A percentile compares a stretch with the other conserved stretches of the same genome.
Evolutionary conservation across 2,797 vertebrate species (phyloP).

Genomic region (Neoniphon sammara): DNA sequence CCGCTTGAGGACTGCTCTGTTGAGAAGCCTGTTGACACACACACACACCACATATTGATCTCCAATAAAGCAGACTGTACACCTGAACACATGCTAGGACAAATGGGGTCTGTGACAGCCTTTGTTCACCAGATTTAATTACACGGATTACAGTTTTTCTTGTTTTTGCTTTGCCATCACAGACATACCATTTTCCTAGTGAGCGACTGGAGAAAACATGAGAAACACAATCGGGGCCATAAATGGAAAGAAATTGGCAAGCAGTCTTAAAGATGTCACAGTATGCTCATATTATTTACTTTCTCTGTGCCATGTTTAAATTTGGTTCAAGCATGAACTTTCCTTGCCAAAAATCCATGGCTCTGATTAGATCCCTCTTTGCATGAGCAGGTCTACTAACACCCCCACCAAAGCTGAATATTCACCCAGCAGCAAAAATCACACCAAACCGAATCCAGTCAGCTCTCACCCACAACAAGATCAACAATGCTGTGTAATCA

Average conservation of each 20-base stretch:
- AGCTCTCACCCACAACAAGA: constrained; percentile 57
- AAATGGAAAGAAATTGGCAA: constrained; percentile 44
- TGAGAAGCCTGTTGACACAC: constrained; percentile 88
- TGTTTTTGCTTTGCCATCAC: constrained; percentile 14
- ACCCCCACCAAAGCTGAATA: constrained; percentile 65
- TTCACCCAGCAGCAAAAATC: constrained; percentile 54
- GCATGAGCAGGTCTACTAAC: constrained; percentile 31
- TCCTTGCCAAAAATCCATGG: constrained; percentile 40
- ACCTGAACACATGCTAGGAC: constrained; percentile 13
- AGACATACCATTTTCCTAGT: constrained; percentile 21
- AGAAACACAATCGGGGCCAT: constrained; percentile 55
- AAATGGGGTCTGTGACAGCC: constrained; percentile 20
- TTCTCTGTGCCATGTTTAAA: neutral
- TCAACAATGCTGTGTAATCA: constrained; percentile 69
- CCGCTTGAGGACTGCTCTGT: constrained; percentile 93
- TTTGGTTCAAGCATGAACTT: constrained; percentile 17
- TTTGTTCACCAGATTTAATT: constrained; percentile 16
- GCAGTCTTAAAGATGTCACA: constrained; percentile 1
- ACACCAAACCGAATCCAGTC: constrained; percentile 29
- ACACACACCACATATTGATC: constrained; percentile 26
- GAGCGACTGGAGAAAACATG: constrained; percentile 3
- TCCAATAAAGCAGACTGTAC: constrained; percentile 1
- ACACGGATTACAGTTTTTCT: neutral
- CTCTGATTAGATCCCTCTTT: constrained; percentile 59
- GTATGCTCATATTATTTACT: constrained; percentile 2